phyloP scores from a whole-genome alignment of 2,797 vertebrate genomes.

The Leptoclinus maculatus region DNA sequence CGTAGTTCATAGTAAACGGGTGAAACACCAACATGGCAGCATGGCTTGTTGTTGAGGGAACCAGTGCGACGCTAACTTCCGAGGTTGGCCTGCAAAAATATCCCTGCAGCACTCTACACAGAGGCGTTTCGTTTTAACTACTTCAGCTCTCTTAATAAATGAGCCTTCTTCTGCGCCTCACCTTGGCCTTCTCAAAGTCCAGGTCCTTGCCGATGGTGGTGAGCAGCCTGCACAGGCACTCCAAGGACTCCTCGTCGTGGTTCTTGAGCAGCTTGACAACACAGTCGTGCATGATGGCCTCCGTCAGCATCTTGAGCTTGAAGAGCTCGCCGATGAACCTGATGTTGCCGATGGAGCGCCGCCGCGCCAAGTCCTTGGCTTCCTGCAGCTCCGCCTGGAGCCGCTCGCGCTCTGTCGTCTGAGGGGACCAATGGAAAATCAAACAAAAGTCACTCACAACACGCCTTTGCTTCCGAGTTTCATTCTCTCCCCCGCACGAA shows the following conservation, averaged over 20 bases:
- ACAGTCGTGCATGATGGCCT: conserved; percentile 99
- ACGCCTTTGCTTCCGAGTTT: neutral
- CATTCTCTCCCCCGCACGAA: neutral
- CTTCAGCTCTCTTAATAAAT: neutral
- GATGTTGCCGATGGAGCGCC: conserved; percentile 97
- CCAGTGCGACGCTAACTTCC: neutral
- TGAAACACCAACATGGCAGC: neutral
- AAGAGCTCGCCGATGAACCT: conserved; percentile 98
- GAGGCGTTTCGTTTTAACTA: neutral
- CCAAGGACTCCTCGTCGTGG: conserved; percentile 95
- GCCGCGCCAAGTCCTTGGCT: conserved; percentile 94
- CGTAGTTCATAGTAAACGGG: too few relatives aligned
- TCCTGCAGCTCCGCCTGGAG: conserved; percentile 95
- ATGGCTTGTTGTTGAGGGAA: neutral
- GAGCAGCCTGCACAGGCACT: conserved; percentile 96
- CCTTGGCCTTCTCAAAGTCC: conserved; percentile 99
- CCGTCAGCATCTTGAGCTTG: conserved; percentile 98
- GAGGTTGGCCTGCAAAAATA: neutral
- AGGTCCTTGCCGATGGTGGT: conserved; percentile 98
- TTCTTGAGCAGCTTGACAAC: conserved; percentile 98
- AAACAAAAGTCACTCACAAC: neutral
- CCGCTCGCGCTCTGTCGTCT: conserved; percentile 91
- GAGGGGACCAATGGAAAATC: neutral
- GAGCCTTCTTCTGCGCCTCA: conserved; percentile 63
- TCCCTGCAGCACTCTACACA: too few relatives aligned